Base-by-base conservation (phyloP, 1,140 invertebrate genomes). In the Achatina immaculata region DNA sequence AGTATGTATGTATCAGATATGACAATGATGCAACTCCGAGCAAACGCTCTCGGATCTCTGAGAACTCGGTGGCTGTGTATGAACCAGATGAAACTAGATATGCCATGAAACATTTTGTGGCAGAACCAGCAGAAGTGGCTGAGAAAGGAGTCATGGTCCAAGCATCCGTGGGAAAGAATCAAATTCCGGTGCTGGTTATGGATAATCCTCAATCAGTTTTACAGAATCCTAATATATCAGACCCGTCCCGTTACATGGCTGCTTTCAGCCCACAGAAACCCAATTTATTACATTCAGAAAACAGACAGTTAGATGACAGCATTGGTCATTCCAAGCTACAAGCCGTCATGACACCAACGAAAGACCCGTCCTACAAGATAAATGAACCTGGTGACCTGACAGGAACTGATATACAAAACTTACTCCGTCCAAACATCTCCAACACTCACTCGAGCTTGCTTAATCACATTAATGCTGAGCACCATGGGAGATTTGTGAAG, bases 1-100 rank as follows among this genome's bases (percentile, higher is more conserved):
- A 83, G 21, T 40, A 79, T 43, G 48, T 85, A 14, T 78, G 82
- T 31, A 82, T 81, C n/a, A 55, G 55, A 34, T 76, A 76, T 48
- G n/a, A 1, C 6, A 38, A 77, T 42, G 55, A 58, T 3, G 16
- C 74, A 36, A 34, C 74, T 42, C 31, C 45, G 43, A 77, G 36
- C 34, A 34, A 65, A 38, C 28, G 21, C 24, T 14, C 24, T 74
- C 42, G 72, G 31, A 28, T 36, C 1, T 2, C 3, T 34, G 24
- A 62, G 36, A 28, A 68, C 42, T 43, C n/a, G 24, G 0, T 48
- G 40, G 36, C 36, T 0, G 28, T 31, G 4, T 81, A 55, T 76
- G 72, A 81, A 81, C 38, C 36, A 24, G 72, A 58, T 31, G 73
- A 76, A n/a, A 66, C 80, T 16, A 36, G 80, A 42, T 76, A 81